Base-by-base conservation (phyloP, 2,113 vertebrate genomes). In the Mesocricetus auratus region DNA sequence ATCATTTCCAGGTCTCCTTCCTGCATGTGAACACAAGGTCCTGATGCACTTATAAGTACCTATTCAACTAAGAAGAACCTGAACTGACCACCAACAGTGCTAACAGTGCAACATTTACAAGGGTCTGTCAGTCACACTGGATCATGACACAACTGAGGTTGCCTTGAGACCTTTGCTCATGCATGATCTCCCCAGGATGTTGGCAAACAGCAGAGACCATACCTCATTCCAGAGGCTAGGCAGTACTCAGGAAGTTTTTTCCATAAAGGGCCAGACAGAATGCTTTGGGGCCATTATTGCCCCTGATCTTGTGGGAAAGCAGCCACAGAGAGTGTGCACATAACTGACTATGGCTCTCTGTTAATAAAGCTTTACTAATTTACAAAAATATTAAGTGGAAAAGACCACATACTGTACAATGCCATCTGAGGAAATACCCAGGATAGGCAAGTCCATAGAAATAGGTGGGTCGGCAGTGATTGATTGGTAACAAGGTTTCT, bases 81-180 rank as follows among this genome's bases (percentile, higher is more conserved):
- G 7, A 0, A 31, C 33, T 39, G 53, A 39, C 0, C 45, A 69
- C 56, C 8, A 2, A 83, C 13, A 62, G 0, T 62, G 81, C 6
- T 42, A 62, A 62, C 39, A 11, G 9, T 21, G 3, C 33, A 64
- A 45, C 16, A 45, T 10, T 42, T 45, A 86, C 26, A 86, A 45
- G 4, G 26, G 21, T 66, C 39, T 86, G 39, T 42, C 60, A 66
- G 64, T 13, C 16, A 39, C 60, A 86, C 8, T 62, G 24, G n/a
- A 13, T 78, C 33, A 8, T 0, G 1, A 78, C 22, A 53, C 3
- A 3, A 53, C 1, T 16, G 9, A 1, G 45, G 64, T 21, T 39
- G 0, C 64, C 47, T 19, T 31, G 3, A 64, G 56, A 36, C 11
- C 15, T 26, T 68, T 77, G 53, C 10, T 8, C 3, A 16, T 66